Percentiles rank a stretch among this genome's conserved stretches.
Conservation (phyloP, 2,113 vertebrate species). For the Alligator mississippiensis region DNA sequence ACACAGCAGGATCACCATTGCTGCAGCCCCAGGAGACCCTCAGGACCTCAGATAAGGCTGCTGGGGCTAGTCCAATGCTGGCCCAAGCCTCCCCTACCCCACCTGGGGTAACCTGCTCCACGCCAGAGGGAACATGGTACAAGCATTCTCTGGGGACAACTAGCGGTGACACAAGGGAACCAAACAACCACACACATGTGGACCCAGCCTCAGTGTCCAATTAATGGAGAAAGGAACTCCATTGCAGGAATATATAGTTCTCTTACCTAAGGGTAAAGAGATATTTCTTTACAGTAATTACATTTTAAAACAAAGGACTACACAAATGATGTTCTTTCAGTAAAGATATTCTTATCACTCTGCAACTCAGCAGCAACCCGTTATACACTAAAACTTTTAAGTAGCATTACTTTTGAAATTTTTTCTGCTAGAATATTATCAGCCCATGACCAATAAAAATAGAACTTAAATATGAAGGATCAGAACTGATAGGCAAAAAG, state of each 20-base stretch:
- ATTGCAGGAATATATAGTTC: not conserved
- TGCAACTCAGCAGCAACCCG: not conserved
- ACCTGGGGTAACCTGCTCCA: too few relatives aligned
- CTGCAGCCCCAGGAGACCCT: too few relatives aligned
- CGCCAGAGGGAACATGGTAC: too few relatives aligned
- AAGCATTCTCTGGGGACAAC: too few relatives aligned
- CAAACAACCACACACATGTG: too few relatives aligned
- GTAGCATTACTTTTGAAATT: not conserved
- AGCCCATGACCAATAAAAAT: not conserved
- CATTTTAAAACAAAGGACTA: not conserved
- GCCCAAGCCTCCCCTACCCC: too few relatives aligned
- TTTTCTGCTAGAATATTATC: not conserved
- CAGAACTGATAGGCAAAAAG: not conserved
- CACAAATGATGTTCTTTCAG: not conserved
- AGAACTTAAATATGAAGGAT: not conserved
- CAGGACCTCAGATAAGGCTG: too few relatives aligned
- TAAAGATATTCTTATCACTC: not conserved
- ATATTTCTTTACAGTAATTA: not conserved
- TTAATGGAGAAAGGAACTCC: too few relatives aligned
- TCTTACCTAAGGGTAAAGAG: not conserved
- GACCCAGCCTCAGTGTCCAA: too few relatives aligned
- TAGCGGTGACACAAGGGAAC: too few relatives aligned
- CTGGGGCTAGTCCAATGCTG: too few relatives aligned
- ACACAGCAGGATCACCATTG: too few relatives aligned
- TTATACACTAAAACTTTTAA: not conserved